Base-by-base conservation (phyloP, 2,113 vertebrate species). In the Aphyosemion australe region DNA sequence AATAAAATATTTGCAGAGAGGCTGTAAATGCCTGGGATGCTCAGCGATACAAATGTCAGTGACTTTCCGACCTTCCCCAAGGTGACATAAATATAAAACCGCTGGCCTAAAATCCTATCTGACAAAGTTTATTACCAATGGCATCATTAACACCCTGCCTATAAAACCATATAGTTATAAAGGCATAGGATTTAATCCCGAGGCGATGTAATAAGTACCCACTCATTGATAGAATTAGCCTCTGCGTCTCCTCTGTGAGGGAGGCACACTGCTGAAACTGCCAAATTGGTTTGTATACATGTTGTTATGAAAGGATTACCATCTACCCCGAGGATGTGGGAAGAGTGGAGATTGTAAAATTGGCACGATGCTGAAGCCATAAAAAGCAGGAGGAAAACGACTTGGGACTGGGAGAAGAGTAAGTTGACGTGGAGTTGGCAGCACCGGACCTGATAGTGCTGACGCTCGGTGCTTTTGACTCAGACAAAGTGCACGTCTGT, bases 281-380 rank as follows among this genome's bases (percentile, higher is more conserved):
- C 89, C 84, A 88, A 89, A 89, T 77, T 82, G 84, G 84, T 89
- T 76, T 89, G 87, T 85, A 83, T 78, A 87, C 87, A 90, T 80
- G 87, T 83, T 87, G 78, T 89, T 87, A 78, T 80, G 76, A 80
- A 80, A 83, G 83, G 86, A 88, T 88, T 89, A 90, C 81, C 84
- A 84, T 87, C 79, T 80, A 79, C 84, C 87, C 85, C 1, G 66
- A 85, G 83, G 87, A 89, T 76, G 73, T 77, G 58, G 72, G 73
- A 86, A 83, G 69, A 84, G 69, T 80, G 60, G 74, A 79, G 72
- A 83, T 71, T 86, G 84, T 63, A 59, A 85, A 83, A 87, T 76
- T 87, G 87, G 79, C 82, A 76, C 68, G 59, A 75, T 67, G 73
- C 74, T 72, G 72, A 82, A 79, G 79, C 72, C 53, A 71, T 80